A percentile compares a stretch with the other conserved stretches of the same genome.
Conservation (phyloP, 2,888 invertebrate genomes). For the Cephus sareptanus region DNA sequence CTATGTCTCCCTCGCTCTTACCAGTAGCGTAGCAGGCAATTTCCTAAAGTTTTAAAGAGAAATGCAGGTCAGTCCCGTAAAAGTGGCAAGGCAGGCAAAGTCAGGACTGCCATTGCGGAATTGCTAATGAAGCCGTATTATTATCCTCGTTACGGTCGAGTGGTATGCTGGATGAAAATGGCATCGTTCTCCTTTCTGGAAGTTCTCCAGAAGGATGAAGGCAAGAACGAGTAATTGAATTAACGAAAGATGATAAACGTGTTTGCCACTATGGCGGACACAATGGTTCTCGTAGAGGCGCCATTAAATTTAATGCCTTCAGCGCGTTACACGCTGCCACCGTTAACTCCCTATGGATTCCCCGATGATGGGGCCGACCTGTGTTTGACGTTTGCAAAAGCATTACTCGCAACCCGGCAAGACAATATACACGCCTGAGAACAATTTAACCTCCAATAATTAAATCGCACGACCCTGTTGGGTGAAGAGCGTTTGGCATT, state of each 20-base stretch:
- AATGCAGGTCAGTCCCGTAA: not conserved
- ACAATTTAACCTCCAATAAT: not conserved
- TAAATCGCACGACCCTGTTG: not conserved
- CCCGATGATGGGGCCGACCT: not conserved
- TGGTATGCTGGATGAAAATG: not conserved
- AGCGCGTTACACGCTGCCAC: constrained; percentile 25
- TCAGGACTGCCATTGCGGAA: not conserved
- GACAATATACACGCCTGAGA: not conserved
- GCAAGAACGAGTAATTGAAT: constrained; percentile 7
- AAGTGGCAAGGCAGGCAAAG: not conserved
- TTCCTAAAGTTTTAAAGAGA: not conserved
- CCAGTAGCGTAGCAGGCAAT: constrained; percentile 18
- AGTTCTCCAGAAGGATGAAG: not conserved
- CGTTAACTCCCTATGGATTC: not conserved
- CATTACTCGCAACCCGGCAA: not conserved
- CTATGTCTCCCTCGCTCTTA: constrained; percentile 30
- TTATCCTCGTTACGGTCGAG: constrained; percentile 5
- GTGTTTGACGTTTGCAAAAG: not conserved
- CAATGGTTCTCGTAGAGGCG: constrained; percentile 12
- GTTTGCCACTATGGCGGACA: not conserved
- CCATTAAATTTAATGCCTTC: constrained; percentile 44
- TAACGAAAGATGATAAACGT: constrained; percentile 8
- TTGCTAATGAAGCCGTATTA: constrained; percentile 1
- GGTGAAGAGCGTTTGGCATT: not conserved
- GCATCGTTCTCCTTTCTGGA: not conserved